Base-by-base conservation (phyloP, 2,888 invertebrate species). In the Ptilodon capucinus region DNA sequence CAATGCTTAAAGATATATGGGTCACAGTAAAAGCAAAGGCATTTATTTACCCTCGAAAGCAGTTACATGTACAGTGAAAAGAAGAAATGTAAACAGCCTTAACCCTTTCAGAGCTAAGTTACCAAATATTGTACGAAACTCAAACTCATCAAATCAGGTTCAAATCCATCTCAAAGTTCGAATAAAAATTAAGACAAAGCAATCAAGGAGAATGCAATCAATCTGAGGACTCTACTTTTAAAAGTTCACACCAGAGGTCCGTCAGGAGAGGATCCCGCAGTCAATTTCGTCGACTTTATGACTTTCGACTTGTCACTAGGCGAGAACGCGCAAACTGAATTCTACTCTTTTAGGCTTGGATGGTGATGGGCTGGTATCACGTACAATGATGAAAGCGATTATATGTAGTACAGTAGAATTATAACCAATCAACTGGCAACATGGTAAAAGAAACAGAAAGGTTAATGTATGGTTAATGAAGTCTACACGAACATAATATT, bases 221-320 rank as follows among this genome's bases (percentile, higher is more conserved):
- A 55, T 48, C 18, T 35, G 45, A 57, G 47, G 51, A 49, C n/a
- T 57, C 39, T 14, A 49, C 47, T 57, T 60, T 48, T 44, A 51
- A 54, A 5, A 18, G 13, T n/a, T 7, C 17, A 16, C 3, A 17
- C 25, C 19, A 13, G 19, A 13, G 19, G 38, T n/a, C 13, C 32
- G 14, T 11, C 45, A 14, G 7, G 14, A 40, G 47, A 43, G 18
- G 21, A 14, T 30, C 17, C 42, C 25, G 39, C 34, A 45, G 44
- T 43, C 35, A 42, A 50, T 46, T 41, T 50, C n/a, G 42, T 38
- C 30, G 40, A 42, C 23, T 39, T 57, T 44, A 40, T 57, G 46
- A 46, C 41, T 45, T 51, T 51, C 6, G 25, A 45, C 25, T 30
- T 38, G 16, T 42, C 48, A 48, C 45, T 49, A 42, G 45, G 36